Evolutionary conservation across 2,797 vertebrate genomes (phyloP), one percentile per base, ranked within the genome.

Genomic region (Dryobates pubescens): DNA sequence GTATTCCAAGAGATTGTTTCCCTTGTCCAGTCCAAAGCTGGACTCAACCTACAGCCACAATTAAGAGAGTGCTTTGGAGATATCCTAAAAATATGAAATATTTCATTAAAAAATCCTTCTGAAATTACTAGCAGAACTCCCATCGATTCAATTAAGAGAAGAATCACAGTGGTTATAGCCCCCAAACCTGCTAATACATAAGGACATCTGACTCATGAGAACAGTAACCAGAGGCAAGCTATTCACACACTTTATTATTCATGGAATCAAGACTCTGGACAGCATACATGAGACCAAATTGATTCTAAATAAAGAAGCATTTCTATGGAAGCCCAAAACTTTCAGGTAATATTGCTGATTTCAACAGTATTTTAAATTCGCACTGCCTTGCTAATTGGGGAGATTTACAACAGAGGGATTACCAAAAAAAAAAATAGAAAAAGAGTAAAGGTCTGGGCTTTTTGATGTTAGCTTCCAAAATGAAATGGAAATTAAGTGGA

Each of bases 151-250:
- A 73, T 84, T 90, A 86, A 79, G 32, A 56, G 26, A 65, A 91
- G 62, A 91, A 77, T 67, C 58, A 59, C 23, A 27, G n/a, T 38
- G 41, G 64, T 90, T 68, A 57, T 59, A 90, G n/a, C 7, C 36
- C 71, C 36, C 36, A 79, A 88, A 86, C 30, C 34, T 63, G 15
- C 29, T 78, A 56, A 59, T n/a, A 63, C 34, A 32, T 63, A 36
- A 68, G 71, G 71, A 82, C 27, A 59, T 81, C 56, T 81, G 72
- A 92, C 63, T 85, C 79, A 64, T 29, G 57, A 89, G 71, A 69
- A 34, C 7, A 71, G 45, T 71, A 81, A 90, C 59, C 71, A 82
- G 89, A 88, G 63, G 53, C 71, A 91, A 95, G 36, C 36, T 88
- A 56, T 72, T 83, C 49, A 73, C 29, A 67, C 13, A 24, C 32